Evolutionary conservation across 2,113 vertebrate species (phyloP).

Genomic region (Polypterus bichir): DNA sequence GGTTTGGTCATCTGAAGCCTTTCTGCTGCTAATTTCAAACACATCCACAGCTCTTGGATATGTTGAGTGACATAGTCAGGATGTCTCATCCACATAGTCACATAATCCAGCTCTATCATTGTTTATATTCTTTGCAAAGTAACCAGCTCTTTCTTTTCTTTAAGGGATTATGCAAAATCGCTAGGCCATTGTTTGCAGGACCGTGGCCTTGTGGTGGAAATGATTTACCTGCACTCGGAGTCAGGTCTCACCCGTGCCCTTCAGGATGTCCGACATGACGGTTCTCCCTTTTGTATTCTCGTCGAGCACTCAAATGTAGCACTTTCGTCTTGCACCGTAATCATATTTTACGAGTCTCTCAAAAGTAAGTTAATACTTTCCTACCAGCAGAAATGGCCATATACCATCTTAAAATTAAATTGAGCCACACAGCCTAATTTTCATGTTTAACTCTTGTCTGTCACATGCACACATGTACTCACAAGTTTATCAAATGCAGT

Average conservation of each 20-base stretch:
- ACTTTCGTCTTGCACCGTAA: constrained; percentile 55
- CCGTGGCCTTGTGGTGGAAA: constrained; percentile 56
- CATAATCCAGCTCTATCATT: constrained; percentile 12
- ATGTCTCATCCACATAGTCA: too few relatives aligned
- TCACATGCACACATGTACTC: too few relatives aligned
- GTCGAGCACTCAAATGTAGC: constrained; percentile 55
- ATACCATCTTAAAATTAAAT: constrained; percentile 1
- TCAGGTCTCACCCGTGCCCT: constrained; percentile 47
- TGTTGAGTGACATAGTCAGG: too few relatives aligned
- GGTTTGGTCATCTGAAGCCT: too few relatives aligned
- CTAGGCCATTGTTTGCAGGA: constrained; percentile 57
- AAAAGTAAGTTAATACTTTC: constrained; percentile 57
- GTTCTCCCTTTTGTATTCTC: constrained; percentile 64
- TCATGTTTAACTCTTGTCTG: too few relatives aligned
- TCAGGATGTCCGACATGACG: constrained; percentile 58
- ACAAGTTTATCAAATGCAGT: too few relatives aligned
- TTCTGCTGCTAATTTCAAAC: too few relatives aligned
- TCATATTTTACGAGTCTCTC: constrained; percentile 62
- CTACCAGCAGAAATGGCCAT: constrained; percentile 20
- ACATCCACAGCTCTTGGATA: too few relatives aligned
- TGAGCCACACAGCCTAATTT: too few relatives aligned
- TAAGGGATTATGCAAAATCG: constrained; percentile 60
- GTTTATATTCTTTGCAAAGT: constrained; percentile 25
- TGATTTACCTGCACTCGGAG: constrained; percentile 53
- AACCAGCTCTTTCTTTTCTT: constrained; percentile 57